phyloP scores from a whole-genome alignment of 2,888 invertebrate genomes.

The Ptilodon capucinus region DNA sequence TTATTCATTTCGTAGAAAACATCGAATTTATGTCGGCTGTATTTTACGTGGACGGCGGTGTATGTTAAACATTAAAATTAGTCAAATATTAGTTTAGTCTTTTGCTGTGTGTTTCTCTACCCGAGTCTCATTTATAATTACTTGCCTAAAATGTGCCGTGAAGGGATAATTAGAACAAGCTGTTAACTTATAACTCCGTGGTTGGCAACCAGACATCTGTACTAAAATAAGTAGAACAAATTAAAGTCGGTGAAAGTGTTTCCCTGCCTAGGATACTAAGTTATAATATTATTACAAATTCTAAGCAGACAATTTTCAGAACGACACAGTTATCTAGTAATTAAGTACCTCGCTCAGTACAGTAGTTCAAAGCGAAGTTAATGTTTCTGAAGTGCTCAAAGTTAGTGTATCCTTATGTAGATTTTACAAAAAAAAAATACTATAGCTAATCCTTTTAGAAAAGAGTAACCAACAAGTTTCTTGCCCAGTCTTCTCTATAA shows the following conservation, averaged over 20 bases:
- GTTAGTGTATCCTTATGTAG: neutral
- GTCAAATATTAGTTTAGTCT: slow-evolving; percentile 21
- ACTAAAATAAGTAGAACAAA: slow-evolving; percentile 37
- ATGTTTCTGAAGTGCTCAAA: neutral
- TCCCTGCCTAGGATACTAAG: slow-evolving; percentile 17
- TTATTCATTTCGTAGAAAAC: slow-evolving; percentile 60
- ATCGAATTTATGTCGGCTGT: slow-evolving; percentile 38
- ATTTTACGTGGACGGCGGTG: slow-evolving; percentile 22
- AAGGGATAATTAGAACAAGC: slow-evolving; percentile 38
- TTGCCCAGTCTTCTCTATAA: too few relatives aligned
- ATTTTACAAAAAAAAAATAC: too few relatives aligned
- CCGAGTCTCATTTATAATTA: slow-evolving; percentile 24
- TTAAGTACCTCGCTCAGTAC: slow-evolving; percentile 7
- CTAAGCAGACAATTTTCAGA: slow-evolving; percentile 19
- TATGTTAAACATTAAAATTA: slow-evolving; percentile 30
- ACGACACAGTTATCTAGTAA: slow-evolving; percentile 24
- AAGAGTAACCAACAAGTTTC: too few relatives aligned
- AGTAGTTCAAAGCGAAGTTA: neutral
- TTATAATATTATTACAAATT: slow-evolving; percentile 25
- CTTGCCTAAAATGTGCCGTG: slow-evolving; percentile 28
- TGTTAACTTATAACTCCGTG: slow-evolving; percentile 30
- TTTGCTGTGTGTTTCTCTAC: slow-evolving; percentile 22
- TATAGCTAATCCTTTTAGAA: too few relatives aligned
- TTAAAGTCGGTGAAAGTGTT: slow-evolving; percentile 36
- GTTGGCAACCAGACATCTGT: slow-evolving; percentile 34